Evolutionary conservation across 1,140 invertebrate species (phyloP), one percentile per base, ranked within the genome.

Genomic region (Drosophila fuyamai): DNA sequence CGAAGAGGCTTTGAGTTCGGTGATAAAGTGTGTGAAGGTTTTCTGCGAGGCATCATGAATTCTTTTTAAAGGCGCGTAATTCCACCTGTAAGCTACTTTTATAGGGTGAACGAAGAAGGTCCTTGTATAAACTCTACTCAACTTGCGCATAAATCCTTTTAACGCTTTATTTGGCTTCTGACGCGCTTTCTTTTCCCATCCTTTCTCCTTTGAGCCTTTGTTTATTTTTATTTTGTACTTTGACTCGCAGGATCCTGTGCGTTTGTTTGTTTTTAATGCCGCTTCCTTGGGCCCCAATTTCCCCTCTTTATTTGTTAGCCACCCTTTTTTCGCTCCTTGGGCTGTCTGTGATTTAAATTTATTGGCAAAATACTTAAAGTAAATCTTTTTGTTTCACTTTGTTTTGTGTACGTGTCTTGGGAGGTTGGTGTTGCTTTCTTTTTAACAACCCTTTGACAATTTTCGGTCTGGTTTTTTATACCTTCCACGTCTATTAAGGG

Each of bases 351-450:
- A 91, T 90, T 90, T 90, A 90, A 90, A 90, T 90, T 90, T 90
- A 90, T 90, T 90, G 86, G 86, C 77, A 80, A 90, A 90, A 90
- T 90, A 82, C 82, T 90, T 90, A 77, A 90, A 90, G 79, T 86
- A 84, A 90, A 84, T 89, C 76, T 73, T 83, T 79, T 70, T 46
- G 59, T 56, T 61, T 61, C 76, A 56, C 46, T 56, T 55, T 59
- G 40, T 40, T 23, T 50, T 35, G 53, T 40, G 27, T 40, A 76
- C 62, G 62, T 51, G 48, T 68, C 50, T 35, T 29, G 51, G 27
- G 51, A 47, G 61, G 27, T 18, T 14, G 23, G 35, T 13, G 57
- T 71, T 32, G 54, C 44, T 63, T 72, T 60, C 23, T 57, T 36
- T 48, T 47, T 40, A 57, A 12, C 74, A 76, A 80, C 83, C 72